Evolutionary conservation across 2,888 invertebrate species (phyloP).

Genomic region (Pachydiplax longipennis): DNA sequence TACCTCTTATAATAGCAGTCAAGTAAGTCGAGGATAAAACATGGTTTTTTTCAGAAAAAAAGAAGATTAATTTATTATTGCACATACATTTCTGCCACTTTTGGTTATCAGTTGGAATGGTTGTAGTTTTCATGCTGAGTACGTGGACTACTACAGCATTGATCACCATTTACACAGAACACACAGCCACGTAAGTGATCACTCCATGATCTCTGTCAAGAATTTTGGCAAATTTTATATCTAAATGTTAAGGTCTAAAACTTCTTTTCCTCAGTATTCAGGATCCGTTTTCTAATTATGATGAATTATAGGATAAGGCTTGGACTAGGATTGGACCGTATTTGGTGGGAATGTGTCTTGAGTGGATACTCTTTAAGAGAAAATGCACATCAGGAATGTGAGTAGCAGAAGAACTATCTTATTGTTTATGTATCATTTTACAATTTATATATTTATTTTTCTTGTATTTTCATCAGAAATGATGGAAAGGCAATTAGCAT

Average conservation of each 20-base stretch:
- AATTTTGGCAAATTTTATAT: too few relatives aligned
- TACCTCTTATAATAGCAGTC: slow-evolving; percentile 79
- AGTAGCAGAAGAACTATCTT: background rate
- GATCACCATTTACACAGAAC: slow-evolving; percentile 57
- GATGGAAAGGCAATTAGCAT: too few relatives aligned
- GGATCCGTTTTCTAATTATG: slow-evolving; percentile 55
- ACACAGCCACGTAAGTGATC: slow-evolving; percentile 57
- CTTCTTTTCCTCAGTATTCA: slow-evolving; percentile 50
- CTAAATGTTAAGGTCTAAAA: background rate
- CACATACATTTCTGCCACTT: slow-evolving; percentile 53
- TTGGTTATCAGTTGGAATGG: slow-evolving; percentile 56
- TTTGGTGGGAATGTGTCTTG: slow-evolving; percentile 57
- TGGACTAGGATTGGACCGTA: slow-evolving; percentile 59
- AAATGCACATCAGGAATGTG: slow-evolving; percentile 49
- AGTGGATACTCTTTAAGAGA: slow-evolving; percentile 53
- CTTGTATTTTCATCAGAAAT: too few relatives aligned
- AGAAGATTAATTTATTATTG: background rate
- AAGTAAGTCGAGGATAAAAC: slow-evolving; percentile 57
- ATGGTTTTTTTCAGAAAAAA: background rate
- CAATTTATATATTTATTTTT: too few relatives aligned
- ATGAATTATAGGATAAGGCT: slow-evolving; percentile 57
- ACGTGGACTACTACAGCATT: slow-evolving; percentile 64
- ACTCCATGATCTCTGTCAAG: too few relatives aligned
- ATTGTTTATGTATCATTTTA: background rate
- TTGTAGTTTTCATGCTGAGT: slow-evolving; percentile 59